These are phyloP conservation scores for Eubasilissa regina DNA, from an alignment of 1,140 invertebrate genomes.

Conservation along the genomic window DNA sequence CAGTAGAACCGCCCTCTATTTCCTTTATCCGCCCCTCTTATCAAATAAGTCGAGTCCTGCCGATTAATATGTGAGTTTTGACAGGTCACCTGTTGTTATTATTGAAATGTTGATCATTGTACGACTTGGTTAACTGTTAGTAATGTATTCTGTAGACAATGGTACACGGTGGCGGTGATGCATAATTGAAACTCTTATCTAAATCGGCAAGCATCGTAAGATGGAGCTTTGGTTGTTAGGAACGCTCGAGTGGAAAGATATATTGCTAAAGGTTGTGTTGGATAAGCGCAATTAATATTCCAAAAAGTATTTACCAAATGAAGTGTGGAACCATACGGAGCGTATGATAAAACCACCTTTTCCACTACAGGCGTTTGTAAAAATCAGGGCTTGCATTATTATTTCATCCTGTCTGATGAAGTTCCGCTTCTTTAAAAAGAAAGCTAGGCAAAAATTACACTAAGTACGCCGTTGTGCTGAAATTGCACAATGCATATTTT, in stretches of 20 bases:
- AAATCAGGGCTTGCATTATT: conserved; percentile 13
- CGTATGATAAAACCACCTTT: background rate
- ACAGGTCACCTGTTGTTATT: conserved; percentile 14
- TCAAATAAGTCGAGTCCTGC: background rate
- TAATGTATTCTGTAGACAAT: background rate
- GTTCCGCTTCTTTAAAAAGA: conserved; percentile 27
- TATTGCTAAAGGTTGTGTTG: too few relatives aligned
- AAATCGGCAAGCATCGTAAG: conserved; percentile 12
- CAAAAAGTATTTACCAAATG: too few relatives aligned
- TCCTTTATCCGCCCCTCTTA: background rate
- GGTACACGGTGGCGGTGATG: background rate
- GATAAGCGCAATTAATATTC: too few relatives aligned
- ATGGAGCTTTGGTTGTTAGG: conserved; percentile 7
- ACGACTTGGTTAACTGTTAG: too few relatives aligned
- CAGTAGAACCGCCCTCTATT: conserved; percentile 65
- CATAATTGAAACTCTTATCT: conserved; percentile 23
- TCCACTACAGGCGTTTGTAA: background rate
- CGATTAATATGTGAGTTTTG: conserved; percentile 35
- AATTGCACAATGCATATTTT: background rate
- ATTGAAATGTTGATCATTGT: background rate
- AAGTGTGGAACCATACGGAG: too few relatives aligned
- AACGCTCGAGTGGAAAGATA: background rate
- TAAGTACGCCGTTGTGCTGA: background rate
- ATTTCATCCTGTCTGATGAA: conserved; percentile 7
- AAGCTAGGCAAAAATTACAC: conserved; percentile 37